Conservation (phyloP, 2,888 invertebrate genomes). For the Blastobasis lacticolella region DNA sequence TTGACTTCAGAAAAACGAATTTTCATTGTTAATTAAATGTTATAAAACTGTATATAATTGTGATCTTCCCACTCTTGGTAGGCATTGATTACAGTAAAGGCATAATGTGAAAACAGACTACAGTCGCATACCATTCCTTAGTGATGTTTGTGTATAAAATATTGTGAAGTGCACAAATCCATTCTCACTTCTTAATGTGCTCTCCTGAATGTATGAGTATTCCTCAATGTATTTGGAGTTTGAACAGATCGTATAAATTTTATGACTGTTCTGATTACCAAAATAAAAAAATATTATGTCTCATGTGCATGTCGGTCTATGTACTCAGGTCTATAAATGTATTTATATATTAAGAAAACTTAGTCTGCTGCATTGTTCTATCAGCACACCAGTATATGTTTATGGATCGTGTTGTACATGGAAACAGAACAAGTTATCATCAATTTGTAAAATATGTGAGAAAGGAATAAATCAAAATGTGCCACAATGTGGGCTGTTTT, state of each 20-base stretch:
- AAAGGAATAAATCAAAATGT: slow-evolving; percentile 64
- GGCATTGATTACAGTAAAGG: slow-evolving; percentile 16
- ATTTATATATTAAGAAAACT: neutral
- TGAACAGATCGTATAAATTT: neutral
- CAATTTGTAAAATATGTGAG: slow-evolving; percentile 44
- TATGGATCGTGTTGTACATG: no score
- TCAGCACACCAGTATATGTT: no score
- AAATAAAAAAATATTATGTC: neutral
- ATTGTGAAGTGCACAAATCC: slow-evolving; percentile 47
- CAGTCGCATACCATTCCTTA: slow-evolving; percentile 34
- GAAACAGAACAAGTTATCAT: slow-evolving; percentile 3
- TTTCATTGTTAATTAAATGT: no score
- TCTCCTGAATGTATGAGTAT: slow-evolving; percentile 11
- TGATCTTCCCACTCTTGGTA: slow-evolving; percentile 10
- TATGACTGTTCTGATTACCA: neutral
- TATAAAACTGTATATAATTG: slow-evolving; percentile 9
- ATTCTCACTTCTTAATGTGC: slow-evolving; percentile 16
- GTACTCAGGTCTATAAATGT: slow-evolving; percentile 13
- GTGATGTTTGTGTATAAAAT: slow-evolving; percentile 20
- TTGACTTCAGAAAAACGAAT: neutral
- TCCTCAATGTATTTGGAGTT: slow-evolving; percentile 4
- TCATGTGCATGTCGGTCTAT: slow-evolving; percentile 2
- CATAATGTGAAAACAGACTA: slow-evolving; percentile 19
- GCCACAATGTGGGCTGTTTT: slow-evolving; percentile 65
- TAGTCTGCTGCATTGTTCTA: no score